phyloP scores from a whole-genome alignment of 2,888 invertebrate species.

The Tinea trinotella region DNA sequence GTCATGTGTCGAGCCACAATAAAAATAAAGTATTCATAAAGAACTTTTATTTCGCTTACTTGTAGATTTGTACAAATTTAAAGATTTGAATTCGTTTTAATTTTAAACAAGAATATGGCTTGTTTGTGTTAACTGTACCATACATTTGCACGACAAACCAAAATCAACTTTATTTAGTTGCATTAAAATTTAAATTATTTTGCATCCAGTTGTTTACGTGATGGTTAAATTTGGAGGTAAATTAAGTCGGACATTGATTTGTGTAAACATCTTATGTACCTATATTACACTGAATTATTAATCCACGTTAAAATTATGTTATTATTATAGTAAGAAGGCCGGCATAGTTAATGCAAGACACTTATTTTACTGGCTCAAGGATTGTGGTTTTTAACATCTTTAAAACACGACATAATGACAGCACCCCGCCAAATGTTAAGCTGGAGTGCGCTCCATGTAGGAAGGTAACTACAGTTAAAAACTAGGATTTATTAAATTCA shows the following conservation, averaged over 20 bases:
- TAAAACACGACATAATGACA: too few relatives aligned
- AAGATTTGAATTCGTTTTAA: neutral
- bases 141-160: neutral
- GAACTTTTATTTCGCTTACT: too few relatives aligned
- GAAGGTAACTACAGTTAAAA: neutral
- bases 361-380: too few relatives aligned
- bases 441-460: too few relatives aligned
- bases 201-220: neutral
- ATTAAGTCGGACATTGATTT: neutral
- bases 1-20: too few relatives aligned
- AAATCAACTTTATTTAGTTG: neutral
- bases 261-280: conserved; percentile 1
- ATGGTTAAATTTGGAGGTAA: neutral
- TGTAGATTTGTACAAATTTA: too few relatives aligned
- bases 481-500: neutral
- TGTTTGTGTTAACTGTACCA: neutral
- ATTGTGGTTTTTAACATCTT: too few relatives aligned
- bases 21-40: too few relatives aligned
- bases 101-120: neutral
- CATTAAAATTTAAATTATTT: neutral
- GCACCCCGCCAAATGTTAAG: too few relatives aligned
- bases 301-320: too few relatives aligned
- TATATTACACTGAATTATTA: neutral
- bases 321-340: too few relatives aligned
- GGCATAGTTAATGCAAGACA: too few relatives aligned